A percentile compares a stretch with the other conserved stretches of the same genome.
Evolutionary conservation across 2,113 vertebrate species (phyloP).

Genomic region (Strigops habroptila): DNA sequence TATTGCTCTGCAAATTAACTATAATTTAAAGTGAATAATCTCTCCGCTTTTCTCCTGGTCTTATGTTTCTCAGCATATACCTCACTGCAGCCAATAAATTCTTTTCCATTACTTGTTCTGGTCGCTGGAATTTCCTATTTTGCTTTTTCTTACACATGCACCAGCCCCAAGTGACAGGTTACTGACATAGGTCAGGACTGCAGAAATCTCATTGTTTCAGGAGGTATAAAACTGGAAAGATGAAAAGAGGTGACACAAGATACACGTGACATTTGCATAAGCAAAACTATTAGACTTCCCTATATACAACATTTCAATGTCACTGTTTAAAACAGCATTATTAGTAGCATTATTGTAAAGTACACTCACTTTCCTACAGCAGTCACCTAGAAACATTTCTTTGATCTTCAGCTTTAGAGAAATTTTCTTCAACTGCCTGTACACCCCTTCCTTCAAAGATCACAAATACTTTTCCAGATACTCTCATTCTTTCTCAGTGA

Average conservation of each 20-base stretch:
- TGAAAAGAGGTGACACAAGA: background rate
- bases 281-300: background rate
- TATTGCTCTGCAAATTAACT: constrained; percentile 36
- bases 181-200: background rate
- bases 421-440: background rate
- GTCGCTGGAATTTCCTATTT: background rate
- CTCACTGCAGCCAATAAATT: constrained; percentile 56
- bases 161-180: background rate
- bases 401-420: background rate
- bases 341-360: background rate
- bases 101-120: background rate
- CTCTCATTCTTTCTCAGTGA: background rate
- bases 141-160: background rate
- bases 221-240: background rate
- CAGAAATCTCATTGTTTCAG: background rate
- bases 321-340: background rate
- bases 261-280: background rate
- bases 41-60: background rate
- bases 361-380: background rate
- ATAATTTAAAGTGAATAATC: constrained; percentile 50
- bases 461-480: background rate
- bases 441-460: background rate
- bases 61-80: constrained; percentile 8
- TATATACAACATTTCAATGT: background rate
- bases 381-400: background rate